Evolutionary conservation across 2,888 invertebrate genomes (phyloP).

Genomic region (Lagria hirta): DNA sequence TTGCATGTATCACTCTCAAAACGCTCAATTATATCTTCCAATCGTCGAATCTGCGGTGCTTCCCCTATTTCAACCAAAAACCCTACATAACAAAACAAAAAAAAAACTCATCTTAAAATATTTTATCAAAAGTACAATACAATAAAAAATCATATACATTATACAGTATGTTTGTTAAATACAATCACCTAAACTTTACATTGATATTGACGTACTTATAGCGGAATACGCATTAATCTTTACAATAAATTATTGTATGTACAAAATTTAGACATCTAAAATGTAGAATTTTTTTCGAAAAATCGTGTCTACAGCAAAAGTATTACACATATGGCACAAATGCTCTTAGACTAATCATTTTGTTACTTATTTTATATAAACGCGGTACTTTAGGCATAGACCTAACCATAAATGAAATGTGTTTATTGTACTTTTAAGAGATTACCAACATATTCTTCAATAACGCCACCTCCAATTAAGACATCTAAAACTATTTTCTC

Average conservation of each 20-base stretch:
- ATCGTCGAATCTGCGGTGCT: constrained; percentile 12
- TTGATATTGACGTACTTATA: constrained; percentile 14
- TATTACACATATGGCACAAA: constrained; percentile 22
- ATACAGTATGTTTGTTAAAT: constrained; percentile 4
- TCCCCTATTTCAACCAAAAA: constrained; percentile 10
- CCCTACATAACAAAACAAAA: constrained; percentile 3
- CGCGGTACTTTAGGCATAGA: too few relatives aligned
- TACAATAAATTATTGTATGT: constrained; percentile 12
- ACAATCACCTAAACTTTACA: constrained; percentile 17
- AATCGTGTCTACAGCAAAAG: constrained; percentile 18
- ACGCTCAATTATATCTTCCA: constrained; percentile 12
- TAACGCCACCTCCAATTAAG: too few relatives aligned
- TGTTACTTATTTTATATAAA: too few relatives aligned
- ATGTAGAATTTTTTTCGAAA: constrained; percentile 9
- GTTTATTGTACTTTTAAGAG: too few relatives aligned
- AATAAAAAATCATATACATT: constrained; percentile 6
- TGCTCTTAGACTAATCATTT: too few relatives aligned
- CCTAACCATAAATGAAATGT: too few relatives aligned
- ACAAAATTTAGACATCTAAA: constrained; percentile 12
- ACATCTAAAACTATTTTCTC: too few relatives aligned
- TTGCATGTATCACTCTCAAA: constrained; percentile 44
- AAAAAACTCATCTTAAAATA: constrained; percentile 14
- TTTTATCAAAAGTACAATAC: constrained; percentile 21
- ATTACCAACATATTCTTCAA: too few relatives aligned
- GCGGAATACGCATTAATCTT: constrained; percentile 10